phyloP scores from a whole-genome alignment of 2,113 vertebrate species.

The Aythya baeri region DNA sequence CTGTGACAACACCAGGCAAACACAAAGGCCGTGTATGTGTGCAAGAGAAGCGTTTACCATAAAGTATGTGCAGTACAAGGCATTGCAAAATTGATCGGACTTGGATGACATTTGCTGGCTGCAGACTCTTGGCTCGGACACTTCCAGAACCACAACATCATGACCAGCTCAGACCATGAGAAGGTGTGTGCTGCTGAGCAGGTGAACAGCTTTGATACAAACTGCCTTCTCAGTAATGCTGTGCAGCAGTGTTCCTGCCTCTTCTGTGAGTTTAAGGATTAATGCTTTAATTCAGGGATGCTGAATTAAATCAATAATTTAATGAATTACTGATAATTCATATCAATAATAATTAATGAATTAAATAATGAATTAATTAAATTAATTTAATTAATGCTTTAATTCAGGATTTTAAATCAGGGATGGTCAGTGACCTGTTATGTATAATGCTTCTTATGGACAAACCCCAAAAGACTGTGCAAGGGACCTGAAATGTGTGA shows the following conservation, averaged over 20 bases:
- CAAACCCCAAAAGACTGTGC: not conserved
- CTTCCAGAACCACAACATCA: not conserved
- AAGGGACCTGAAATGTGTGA: not conserved
- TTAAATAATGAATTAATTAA: too few species aligned
- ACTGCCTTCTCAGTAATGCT: not conserved
- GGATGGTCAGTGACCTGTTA: not conserved
- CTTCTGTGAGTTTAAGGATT: too few species aligned
- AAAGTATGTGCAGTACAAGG: fast-evolving
- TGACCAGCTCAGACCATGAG: not conserved
- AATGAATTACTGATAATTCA: too few species aligned
- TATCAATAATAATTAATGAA: too few species aligned
- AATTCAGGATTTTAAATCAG: not conserved
- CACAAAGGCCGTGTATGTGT: fast-evolving
- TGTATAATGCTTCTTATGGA: fast-evolving
- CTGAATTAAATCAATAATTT: too few species aligned
- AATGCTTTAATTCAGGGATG: not conserved
- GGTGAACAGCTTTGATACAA: fast-evolving
- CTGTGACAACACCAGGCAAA: not conserved
- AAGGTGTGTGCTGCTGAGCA: not conserved
- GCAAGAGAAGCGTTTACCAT: not conserved
- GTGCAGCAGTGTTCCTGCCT: fast-evolving
- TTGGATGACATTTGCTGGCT: fast-evolving
- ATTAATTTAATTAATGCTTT: not conserved
- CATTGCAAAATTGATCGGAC: not conserved
- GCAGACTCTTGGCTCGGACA: not conserved